Evolutionary conservation across 2,888 invertebrate species (phyloP).

Genomic region (Synanthedon tipuliformis): DNA sequence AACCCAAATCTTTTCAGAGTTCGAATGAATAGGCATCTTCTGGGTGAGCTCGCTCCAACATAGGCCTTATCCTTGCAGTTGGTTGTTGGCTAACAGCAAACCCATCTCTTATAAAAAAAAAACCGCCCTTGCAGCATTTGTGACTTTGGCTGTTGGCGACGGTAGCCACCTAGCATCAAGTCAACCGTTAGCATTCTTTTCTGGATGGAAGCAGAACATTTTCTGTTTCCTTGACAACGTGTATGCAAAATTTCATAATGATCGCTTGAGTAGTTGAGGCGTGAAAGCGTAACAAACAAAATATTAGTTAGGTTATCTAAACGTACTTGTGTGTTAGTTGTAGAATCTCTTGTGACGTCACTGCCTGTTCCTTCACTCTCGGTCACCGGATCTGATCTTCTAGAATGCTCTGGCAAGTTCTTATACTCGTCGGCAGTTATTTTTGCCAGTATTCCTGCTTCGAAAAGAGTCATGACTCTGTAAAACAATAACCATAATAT

Average conservation of each 20-base stretch:
- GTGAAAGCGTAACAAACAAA: slow-evolving; percentile 4
- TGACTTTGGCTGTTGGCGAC: too few species aligned
- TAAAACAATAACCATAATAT: neutral
- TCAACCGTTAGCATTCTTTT: too few species aligned
- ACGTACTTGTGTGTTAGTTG: slow-evolving; percentile 29
- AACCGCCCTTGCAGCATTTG: too few species aligned
- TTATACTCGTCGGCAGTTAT: slow-evolving; percentile 83
- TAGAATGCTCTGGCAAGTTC: slow-evolving; percentile 71
- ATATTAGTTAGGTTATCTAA: neutral
- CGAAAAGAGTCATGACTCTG: slow-evolving; percentile 79
- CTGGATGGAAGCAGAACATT: too few species aligned
- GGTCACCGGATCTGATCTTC: slow-evolving; percentile 54
- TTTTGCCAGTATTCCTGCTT: slow-evolving; percentile 80
- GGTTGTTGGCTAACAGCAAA: too few species aligned
- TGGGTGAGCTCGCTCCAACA: too few species aligned
- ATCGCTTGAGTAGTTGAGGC: neutral
- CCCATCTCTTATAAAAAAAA: too few species aligned
- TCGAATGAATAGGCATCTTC: too few species aligned
- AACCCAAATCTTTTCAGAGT: too few species aligned
- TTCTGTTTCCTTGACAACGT: too few species aligned
- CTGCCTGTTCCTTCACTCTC: slow-evolving; percentile 49
- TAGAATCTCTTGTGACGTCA: slow-evolving; percentile 39
- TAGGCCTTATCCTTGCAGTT: too few species aligned
- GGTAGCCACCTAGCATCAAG: too few species aligned
- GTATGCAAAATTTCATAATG: neutral